Base-by-base conservation (phyloP, 2,113 vertebrate species). In the Esox niger region DNA sequence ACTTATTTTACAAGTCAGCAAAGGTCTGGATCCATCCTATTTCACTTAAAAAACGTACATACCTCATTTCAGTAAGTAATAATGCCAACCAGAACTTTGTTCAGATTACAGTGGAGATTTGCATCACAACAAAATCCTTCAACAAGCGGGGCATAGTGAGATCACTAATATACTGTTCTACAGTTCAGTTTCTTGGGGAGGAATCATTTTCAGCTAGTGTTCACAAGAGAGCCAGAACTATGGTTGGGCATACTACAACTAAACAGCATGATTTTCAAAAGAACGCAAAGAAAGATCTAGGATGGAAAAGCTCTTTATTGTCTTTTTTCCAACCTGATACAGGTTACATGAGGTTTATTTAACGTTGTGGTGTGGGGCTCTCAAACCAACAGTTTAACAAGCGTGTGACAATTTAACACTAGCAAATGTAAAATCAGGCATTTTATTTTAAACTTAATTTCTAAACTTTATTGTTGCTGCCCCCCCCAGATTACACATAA, bases 271-370 rank as follows among this genome's bases (percentile, higher is more conserved):
- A 29, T 73, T 75, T 67, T 81, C 27, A 66, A 74, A 74, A 79
- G 31, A 75, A 83, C 35, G 75, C 79, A 74, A 82, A 77, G 67
- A 77, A 81, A 72, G 75, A 77, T 82, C 80, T 77, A 75, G 78
- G 76, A 82, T 77, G 78, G 78, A 77, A 78, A 79, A 72, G 25
- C 62, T 60, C 64, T 71, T 76, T 80, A 58, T 27, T 69, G 58
- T 52, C 26, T 46, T 68, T 71, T 69, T 71, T 64, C 78, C 70
- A 85, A 86, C 76, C 78, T 81, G 77, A 88, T 80, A 76, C 62
- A 74, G 75, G 74, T 82, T 79, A 84, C 82, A 87, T 69, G 69
- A 38, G 57, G 68, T 78, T 4, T 70, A 71, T 69, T 63, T 67
- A 59, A 54, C 71, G 67, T 63, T 65, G 59, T 21, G 49, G 69